phyloP scores from a whole-genome alignment of 2,888 invertebrate species.

The Troilus luridus region DNA sequence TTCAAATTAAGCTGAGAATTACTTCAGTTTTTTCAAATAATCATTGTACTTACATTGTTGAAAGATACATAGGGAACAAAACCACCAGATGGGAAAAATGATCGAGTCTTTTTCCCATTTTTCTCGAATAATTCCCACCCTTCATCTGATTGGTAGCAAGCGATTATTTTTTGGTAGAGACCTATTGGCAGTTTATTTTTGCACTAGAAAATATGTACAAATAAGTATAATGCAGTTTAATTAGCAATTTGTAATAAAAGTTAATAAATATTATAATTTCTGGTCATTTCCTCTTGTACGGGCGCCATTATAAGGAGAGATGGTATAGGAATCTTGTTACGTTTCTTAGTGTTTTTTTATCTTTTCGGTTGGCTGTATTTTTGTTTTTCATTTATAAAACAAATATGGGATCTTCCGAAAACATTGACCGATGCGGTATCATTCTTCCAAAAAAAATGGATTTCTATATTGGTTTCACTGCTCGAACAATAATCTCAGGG shows the following conservation, averaged over 20 bases:
- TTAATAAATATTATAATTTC: background rate
- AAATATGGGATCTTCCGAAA: no score
- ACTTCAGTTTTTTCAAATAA: no score
- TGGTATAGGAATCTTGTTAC: no score
- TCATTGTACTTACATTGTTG: background rate
- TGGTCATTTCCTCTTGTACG: no score
- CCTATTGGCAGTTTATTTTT: background rate
- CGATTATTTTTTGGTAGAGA: conserved; percentile 3
- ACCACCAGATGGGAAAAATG: background rate
- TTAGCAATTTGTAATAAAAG: background rate
- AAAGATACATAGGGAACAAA: background rate
- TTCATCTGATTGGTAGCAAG: background rate
- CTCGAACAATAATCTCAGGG: no score
- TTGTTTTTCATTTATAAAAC: no score
- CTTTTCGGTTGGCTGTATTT: no score
- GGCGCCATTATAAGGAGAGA: no score
- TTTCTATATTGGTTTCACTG: no score
- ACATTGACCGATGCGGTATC: no score
- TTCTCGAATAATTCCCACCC: background rate
- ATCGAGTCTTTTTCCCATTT: background rate
- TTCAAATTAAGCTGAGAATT: no score
- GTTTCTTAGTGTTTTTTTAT: background rate
- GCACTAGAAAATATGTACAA: background rate
- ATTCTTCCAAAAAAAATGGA: no score
- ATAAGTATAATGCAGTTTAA: background rate